phyloP scores from a whole-genome alignment of 2,888 invertebrate genomes.

The Marasmarcha lunaedactyla region DNA sequence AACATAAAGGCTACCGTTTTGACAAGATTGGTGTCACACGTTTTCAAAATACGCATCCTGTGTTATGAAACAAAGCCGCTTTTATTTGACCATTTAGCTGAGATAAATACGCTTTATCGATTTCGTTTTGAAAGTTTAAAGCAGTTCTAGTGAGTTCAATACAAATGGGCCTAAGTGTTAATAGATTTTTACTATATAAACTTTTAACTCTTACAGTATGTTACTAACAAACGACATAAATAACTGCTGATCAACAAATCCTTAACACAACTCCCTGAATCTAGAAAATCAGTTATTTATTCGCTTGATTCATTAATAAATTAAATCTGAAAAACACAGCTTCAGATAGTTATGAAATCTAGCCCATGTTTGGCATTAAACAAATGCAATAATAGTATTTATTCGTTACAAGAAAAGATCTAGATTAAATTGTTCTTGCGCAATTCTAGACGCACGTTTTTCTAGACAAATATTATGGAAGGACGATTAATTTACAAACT shows the following conservation, averaged over 20 bases:
- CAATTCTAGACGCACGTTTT: not conserved
- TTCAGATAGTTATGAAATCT: conserved; percentile 31
- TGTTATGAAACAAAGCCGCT: too few relatives aligned
- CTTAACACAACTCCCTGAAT: too few relatives aligned
- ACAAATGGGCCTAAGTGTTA: not conserved
- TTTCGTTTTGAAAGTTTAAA: too few relatives aligned
- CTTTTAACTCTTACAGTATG: conserved; percentile 27
- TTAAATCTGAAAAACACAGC: not conserved
- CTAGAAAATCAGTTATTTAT: too few relatives aligned
- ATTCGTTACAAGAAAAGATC: conserved; percentile 28
- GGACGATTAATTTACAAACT: conserved; percentile 57
- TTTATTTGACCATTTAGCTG: too few relatives aligned
- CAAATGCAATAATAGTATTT: conserved; percentile 63
- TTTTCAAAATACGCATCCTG: too few relatives aligned
- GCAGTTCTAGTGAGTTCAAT: not conserved
- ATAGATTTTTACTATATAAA: conserved; percentile 19
- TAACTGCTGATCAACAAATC: conserved; percentile 2
- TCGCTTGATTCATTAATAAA: too few relatives aligned
- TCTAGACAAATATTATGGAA: conserved; percentile 33
- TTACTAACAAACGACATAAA: conserved; percentile 36
- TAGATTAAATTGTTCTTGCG: conserved; percentile 4
- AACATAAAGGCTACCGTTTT: too few relatives aligned
- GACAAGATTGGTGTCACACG: too few relatives aligned
- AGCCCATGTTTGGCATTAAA: conserved; percentile 55
- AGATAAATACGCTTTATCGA: too few relatives aligned